Evolutionary conservation across 2,113 vertebrate genomes (phyloP).

Genomic region (Chauna torquata): DNA sequence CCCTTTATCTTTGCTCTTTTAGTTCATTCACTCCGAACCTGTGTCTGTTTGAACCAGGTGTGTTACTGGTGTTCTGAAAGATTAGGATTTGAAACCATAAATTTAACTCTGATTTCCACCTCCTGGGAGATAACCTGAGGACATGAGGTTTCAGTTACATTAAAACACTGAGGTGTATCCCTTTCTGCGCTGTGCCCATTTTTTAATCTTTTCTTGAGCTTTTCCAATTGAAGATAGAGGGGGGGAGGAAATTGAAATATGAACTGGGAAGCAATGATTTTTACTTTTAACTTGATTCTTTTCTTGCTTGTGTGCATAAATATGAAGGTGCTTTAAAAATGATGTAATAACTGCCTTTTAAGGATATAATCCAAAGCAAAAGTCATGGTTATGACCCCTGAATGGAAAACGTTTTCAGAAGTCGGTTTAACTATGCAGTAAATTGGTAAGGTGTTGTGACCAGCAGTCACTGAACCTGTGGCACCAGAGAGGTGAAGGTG

Average conservation of each 20-base stretch:
- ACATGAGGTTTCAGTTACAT: neutral
- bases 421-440: accelerated
- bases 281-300: neutral
- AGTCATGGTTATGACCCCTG: neutral
- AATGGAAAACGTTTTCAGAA: neutral
- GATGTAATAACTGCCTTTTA: neutral
- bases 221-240: neutral
- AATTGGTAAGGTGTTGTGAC: neutral
- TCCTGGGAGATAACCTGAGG: neutral
- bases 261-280: neutral
- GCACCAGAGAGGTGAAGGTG: neutral
- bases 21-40: neutral
- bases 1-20: neutral
- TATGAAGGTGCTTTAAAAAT: accelerated
- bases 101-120: neutral
- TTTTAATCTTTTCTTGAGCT: neutral
- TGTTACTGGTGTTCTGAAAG: neutral
- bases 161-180: neutral
- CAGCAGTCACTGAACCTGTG: neutral
- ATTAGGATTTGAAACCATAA: neutral
- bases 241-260: neutral
- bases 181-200: neutral
- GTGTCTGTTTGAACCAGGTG: neutral
- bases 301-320: neutral
- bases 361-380: neutral